Percentiles rank a stretch among this genome's conserved stretches.
phyloP scores from a whole-genome alignment of 2,888 invertebrate species.

The Stenodema calcarata region DNA sequence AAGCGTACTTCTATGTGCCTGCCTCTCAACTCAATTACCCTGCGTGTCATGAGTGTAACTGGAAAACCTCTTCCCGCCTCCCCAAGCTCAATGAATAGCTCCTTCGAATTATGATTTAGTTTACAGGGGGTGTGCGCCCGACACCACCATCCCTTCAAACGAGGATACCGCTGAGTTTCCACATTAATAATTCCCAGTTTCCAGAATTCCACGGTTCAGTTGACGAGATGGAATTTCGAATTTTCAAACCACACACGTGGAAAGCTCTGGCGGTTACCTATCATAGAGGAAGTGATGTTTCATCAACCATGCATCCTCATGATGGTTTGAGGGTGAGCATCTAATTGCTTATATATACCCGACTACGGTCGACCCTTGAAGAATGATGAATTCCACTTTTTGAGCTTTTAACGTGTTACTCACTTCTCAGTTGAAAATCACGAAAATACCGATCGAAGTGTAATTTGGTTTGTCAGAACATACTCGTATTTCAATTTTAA shows the following conservation, averaged over 20 bases:
- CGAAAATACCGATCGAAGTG: too few species aligned
- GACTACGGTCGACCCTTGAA: too few species aligned
- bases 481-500: too few species aligned
- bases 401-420: too few species aligned
- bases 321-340: too few species aligned
- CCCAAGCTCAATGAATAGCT: neutral
- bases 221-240: neutral
- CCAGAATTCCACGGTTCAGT: neutral
- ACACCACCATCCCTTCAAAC: neutral
- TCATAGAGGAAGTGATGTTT: too few species aligned
- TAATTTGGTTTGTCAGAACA: too few species aligned
- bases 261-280: neutral
- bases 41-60: neutral
- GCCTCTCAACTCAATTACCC: slow-evolving; percentile 4
- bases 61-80: neutral
- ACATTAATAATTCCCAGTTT: neutral
- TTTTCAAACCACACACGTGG: neutral
- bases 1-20: neutral
- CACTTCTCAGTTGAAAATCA: too few species aligned
- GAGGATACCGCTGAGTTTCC: neutral
- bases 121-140: neutral
- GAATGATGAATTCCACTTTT: too few species aligned
- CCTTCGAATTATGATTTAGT: neutral
- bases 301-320: too few species aligned
- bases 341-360: too few species aligned